phyloP scores from a whole-genome alignment of 2,797 vertebrate genomes.

The Ptychobarbus kaznakovi region DNA sequence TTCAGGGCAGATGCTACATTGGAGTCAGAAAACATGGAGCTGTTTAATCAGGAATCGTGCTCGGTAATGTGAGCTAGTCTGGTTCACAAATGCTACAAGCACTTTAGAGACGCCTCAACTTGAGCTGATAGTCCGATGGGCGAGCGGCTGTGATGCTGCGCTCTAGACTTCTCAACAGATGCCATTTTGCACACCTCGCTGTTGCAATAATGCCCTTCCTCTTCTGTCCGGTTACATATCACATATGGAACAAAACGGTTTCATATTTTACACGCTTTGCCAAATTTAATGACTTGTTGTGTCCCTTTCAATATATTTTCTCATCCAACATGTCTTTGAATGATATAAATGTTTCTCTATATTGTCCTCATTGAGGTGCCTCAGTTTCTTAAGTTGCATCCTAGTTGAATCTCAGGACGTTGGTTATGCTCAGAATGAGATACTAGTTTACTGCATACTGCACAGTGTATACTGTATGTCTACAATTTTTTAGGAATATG shows the following conservation, averaged over 20 bases:
- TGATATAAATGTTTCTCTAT: conserved; percentile 27
- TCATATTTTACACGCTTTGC: conserved; percentile 32
- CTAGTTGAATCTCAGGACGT: not conserved
- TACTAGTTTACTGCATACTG: not conserved
- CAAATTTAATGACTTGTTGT: conserved; percentile 44
- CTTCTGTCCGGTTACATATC: conserved; percentile 29
- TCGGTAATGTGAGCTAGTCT: conserved; percentile 35
- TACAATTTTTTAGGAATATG: not conserved
- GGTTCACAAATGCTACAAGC: conserved; percentile 53
- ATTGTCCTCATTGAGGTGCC: conserved; percentile 30
- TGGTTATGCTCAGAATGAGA: not conserved
- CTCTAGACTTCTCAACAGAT: conserved; percentile 28
- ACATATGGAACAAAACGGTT: conserved; percentile 18
- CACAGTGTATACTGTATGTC: not conserved
- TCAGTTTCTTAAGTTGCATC: conserved; percentile 23
- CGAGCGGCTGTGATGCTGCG: not conserved
- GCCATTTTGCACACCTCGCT: conserved; percentile 43
- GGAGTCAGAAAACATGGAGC: not conserved
- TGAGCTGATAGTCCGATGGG: conserved; percentile 4
- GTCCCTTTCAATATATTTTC: not conserved
- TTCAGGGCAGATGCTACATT: conserved; percentile 11
- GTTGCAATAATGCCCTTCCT: conserved; percentile 32
- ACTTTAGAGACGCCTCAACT: conserved; percentile 54
- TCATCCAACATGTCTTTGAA: conserved; percentile 4
- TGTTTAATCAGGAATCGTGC: conserved; percentile 20